These are phyloP conservation scores for Papilio demoleus DNA, from an alignment of 2,888 invertebrate genomes.

Conservation along the genomic window DNA sequence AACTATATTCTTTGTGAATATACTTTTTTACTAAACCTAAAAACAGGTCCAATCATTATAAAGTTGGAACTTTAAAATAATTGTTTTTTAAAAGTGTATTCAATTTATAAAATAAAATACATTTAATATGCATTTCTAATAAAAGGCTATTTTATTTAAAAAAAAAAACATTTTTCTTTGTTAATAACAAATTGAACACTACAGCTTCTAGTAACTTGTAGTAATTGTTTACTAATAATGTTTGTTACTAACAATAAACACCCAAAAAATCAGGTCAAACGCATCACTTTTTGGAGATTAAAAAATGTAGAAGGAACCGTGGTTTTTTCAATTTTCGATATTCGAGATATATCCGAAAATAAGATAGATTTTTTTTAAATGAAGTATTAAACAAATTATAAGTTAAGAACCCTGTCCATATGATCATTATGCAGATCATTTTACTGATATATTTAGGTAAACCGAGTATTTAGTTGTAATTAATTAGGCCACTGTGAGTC, in stretches of 20 bases:
- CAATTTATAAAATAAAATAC: slow-evolving; percentile 23
- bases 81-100: slow-evolving; percentile 7
- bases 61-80: neutral
- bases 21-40: neutral
- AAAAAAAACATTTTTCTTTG: neutral
- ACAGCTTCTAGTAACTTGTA: neutral
- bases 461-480: neutral
- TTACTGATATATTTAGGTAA: neutral
- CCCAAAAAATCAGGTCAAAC: no score
- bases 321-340: no score
- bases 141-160: neutral
- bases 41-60: neutral
- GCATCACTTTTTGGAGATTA: no score
- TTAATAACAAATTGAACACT: no score
- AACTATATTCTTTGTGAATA: neutral
- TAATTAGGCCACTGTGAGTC: neutral
- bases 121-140: slow-evolving; percentile 22
- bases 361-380: no score
- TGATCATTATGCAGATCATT: neutral
- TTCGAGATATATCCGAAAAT: no score
- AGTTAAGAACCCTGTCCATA: slow-evolving; percentile 9
- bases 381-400: neutral
- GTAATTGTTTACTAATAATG: neutral
- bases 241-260: neutral
- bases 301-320: no score